These are phyloP conservation scores for Cairina moschata DNA, from an alignment of 2,113 vertebrate genomes.

Conservation along the genomic window DNA sequence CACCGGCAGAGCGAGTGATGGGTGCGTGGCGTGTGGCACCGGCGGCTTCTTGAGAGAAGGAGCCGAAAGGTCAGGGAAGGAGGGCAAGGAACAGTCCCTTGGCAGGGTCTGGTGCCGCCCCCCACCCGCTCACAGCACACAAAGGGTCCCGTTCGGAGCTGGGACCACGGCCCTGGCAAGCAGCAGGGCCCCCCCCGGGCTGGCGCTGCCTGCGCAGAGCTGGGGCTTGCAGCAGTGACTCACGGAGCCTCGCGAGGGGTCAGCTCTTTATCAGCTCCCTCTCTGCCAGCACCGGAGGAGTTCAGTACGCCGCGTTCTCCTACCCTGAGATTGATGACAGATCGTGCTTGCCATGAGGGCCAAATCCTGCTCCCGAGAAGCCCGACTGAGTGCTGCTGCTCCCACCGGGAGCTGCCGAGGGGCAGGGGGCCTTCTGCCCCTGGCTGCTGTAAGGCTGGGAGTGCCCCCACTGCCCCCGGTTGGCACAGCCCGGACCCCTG, in stretches of 20 bases:
- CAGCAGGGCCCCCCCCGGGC: too few relatives aligned
- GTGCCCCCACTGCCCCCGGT: too few relatives aligned
- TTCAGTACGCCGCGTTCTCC: slow-evolving; percentile 22
- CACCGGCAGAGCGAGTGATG: not conserved
- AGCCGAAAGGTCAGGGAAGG: not conserved
- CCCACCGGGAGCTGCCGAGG: fast-evolving
- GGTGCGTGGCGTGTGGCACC: not conserved
- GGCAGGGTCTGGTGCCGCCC: not conserved
- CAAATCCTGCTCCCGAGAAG: not conserved
- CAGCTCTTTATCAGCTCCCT: slow-evolving; percentile 44
- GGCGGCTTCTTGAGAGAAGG: not conserved
- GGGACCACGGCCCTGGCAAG: not conserved
- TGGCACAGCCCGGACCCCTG: too few relatives aligned
- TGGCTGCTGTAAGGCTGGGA: too few relatives aligned
- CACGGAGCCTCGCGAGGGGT: slow-evolving; percentile 32
- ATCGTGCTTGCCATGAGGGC: not conserved
- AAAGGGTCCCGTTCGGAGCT: not conserved
- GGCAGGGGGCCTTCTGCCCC: not conserved
- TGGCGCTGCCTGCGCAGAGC: not conserved
- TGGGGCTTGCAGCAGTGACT: slow-evolving; percentile 12
- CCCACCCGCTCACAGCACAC: not conserved
- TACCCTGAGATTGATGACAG: slow-evolving; percentile 6
- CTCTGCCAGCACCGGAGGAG: slow-evolving; percentile 28
- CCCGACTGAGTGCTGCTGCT: not conserved
- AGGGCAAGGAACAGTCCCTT: not conserved